Evolutionary conservation across 2,888 invertebrate genomes (phyloP).

Genomic region (Meteorus colon): DNA sequence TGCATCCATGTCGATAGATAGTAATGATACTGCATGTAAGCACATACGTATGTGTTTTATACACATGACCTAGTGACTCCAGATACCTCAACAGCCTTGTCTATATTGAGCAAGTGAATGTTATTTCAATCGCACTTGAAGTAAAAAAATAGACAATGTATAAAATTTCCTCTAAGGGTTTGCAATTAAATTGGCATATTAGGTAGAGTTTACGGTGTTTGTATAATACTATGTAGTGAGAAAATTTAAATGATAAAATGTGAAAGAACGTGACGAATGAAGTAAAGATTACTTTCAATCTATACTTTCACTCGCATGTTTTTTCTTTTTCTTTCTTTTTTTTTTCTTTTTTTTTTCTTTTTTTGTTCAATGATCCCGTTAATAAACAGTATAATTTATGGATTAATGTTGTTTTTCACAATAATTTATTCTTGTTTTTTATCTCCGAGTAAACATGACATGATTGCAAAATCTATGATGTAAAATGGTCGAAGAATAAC

Average conservation of each 20-base stretch:
- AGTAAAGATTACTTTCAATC: background rate
- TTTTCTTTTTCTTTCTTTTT: background rate
- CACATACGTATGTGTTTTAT: constrained; percentile 7
- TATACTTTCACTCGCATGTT: background rate
- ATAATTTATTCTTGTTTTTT: constrained; percentile 18
- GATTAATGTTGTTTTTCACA: constrained; percentile 12
- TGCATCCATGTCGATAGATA: background rate
- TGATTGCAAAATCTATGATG: background rate
- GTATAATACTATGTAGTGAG: background rate
- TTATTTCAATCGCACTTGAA: constrained; percentile 35
- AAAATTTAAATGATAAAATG: background rate
- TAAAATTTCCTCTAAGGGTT: background rate
- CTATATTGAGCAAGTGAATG: constrained; percentile 45
- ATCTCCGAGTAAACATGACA: background rate
- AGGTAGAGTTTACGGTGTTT: background rate
- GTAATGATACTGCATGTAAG: constrained; percentile 13
- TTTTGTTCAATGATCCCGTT: constrained; percentile 16
- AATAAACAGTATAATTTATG: background rate
- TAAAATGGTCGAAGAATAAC: background rate
- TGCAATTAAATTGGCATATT: background rate
- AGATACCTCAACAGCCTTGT: constrained; percentile 48
- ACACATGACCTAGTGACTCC: constrained; percentile 23
- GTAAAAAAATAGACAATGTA: constrained; percentile 3
- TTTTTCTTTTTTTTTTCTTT: background rate
- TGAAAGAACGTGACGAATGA: background rate